These are phyloP conservation scores for Clitarchus hookeri DNA, from an alignment of 2,888 invertebrate genomes.

Conservation along the genomic window DNA sequence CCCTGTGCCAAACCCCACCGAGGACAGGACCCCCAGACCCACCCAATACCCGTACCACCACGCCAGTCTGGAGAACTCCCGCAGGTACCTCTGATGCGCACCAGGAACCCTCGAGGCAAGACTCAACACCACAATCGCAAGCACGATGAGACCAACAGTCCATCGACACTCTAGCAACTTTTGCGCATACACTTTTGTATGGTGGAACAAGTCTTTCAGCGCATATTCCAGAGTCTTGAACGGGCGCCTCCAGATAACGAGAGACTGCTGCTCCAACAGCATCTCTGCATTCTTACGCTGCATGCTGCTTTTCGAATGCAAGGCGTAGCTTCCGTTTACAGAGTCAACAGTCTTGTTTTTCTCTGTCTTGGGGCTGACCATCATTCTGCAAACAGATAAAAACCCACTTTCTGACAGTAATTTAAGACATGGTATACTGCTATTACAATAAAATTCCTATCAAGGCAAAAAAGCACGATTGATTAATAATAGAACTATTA, in stretches of 20 bases:
- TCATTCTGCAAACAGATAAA: not conserved
- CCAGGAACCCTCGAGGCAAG: not conserved
- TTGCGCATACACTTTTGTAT: conserved; percentile 62
- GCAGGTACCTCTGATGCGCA: conserved; percentile 29
- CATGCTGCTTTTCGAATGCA: not conserved
- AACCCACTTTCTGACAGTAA: no score
- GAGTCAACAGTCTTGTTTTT: not conserved
- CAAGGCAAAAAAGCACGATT: no score
- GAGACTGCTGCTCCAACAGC: conserved; percentile 59
- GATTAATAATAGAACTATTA: no score
- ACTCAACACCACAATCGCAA: conserved; percentile 27
- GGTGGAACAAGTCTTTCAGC: conserved; percentile 69
- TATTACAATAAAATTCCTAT: no score
- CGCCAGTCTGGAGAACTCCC: conserved; percentile 33
- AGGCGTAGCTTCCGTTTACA: not conserved
- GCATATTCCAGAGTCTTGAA: conserved; percentile 80
- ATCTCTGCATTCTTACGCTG: not conserved
- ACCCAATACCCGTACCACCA: conserved; percentile 92
- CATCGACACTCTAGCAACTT: conserved; percentile 53
- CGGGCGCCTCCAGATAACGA: conserved; percentile 84
- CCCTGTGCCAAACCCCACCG: conserved; percentile 97
- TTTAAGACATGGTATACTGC: no score
- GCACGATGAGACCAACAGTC: conserved; percentile 33
- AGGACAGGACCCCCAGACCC: conserved; percentile 91
- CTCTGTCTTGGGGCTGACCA: not conserved